These are phyloP conservation scores for Pandemis heparana DNA, from an alignment of 2,888 invertebrate species.

Conservation along the genomic window DNA sequence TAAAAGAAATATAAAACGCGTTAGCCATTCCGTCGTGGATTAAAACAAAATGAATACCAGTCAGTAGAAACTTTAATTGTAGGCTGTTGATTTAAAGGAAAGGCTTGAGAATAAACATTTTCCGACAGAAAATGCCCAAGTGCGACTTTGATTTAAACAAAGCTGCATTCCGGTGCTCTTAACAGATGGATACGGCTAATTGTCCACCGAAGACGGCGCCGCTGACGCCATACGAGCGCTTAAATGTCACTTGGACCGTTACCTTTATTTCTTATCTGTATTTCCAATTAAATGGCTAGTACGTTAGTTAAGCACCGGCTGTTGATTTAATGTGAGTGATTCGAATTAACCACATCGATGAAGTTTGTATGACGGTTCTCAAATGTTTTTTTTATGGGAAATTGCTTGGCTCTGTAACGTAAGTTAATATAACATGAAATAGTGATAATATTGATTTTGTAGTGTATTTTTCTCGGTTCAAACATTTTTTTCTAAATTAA, in stretches of 20 bases:
- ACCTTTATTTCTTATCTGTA: conserved; percentile 46
- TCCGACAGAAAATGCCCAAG: background rate
- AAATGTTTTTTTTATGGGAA: background rate
- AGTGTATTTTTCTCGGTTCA: background rate
- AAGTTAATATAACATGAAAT: background rate
- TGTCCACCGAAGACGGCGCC: conserved; percentile 67
- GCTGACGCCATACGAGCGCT: conserved; percentile 58
- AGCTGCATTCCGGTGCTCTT: conserved; percentile 49
- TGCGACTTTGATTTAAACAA: conserved; percentile 37
- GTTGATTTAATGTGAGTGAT: conserved; percentile 36
- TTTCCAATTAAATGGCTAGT: conserved; percentile 43
- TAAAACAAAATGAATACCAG: too few species aligned
- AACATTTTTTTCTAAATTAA: background rate
- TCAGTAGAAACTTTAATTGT: background rate
- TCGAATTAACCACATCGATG: conserved; percentile 22
- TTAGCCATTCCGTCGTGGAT: too few species aligned
- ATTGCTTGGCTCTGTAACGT: background rate
- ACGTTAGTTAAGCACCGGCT: conserved; percentile 35
- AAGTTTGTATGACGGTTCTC: conserved; percentile 1
- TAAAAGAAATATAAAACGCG: too few species aligned
- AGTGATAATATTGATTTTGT: background rate
- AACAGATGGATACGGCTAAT: conserved; percentile 81
- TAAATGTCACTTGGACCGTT: conserved; percentile 74
- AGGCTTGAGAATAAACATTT: background rate
- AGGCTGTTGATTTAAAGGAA: background rate